A percentile compares a stretch with the other conserved stretches of the same genome.
phyloP scores from a whole-genome alignment of 2,888 invertebrate genomes.

The Drosophila limbata region DNA sequence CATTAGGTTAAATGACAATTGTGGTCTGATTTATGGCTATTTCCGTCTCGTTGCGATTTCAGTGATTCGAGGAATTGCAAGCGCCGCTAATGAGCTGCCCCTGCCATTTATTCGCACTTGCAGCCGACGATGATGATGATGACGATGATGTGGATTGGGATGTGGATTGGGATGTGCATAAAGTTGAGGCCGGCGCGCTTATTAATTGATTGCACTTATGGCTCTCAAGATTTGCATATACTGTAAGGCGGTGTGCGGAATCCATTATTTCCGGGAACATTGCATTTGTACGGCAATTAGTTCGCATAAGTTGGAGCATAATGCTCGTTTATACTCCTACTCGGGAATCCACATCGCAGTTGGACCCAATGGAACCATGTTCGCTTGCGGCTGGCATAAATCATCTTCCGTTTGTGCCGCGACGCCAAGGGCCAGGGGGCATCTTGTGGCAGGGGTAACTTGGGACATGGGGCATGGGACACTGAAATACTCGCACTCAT shows the following conservation, averaged over 20 bases:
- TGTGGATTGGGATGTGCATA: conserved; percentile 13
- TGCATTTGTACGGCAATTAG: conserved; percentile 85
- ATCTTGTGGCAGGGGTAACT: conserved; percentile 13
- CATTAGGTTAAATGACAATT: conserved; percentile 76
- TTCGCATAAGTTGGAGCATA: conserved; percentile 71
- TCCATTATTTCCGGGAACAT: conserved; percentile 84
- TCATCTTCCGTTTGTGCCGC: conserved; percentile 66
- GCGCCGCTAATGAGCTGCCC: conserved; percentile 82
- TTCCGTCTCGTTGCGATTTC: conserved; percentile 83
- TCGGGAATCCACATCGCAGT: conserved; percentile 18
- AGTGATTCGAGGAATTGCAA: conserved; percentile 83
- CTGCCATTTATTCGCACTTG: conserved; percentile 64
- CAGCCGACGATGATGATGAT: conserved; percentile 2
- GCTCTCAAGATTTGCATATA: conserved; percentile 67
- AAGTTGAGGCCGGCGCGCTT: conserved; percentile 22
- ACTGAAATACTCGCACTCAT: conserved; percentile 67
- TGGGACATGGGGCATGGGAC: conserved; percentile 17
- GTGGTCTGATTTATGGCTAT: conserved; percentile 81
- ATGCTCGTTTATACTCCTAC: conserved; percentile 30
- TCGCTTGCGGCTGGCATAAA: conserved; percentile 75
- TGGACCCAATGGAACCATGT: conserved; percentile 48
- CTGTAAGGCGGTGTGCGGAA: conserved; percentile 48
- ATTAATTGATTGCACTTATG: conserved; percentile 80
- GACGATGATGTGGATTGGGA: conserved; percentile 17
- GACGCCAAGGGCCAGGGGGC: conserved; percentile 42